Evolutionary conservation across 2,113 vertebrate genomes (phyloP).

Genomic region (Trogon melanurus): DNA sequence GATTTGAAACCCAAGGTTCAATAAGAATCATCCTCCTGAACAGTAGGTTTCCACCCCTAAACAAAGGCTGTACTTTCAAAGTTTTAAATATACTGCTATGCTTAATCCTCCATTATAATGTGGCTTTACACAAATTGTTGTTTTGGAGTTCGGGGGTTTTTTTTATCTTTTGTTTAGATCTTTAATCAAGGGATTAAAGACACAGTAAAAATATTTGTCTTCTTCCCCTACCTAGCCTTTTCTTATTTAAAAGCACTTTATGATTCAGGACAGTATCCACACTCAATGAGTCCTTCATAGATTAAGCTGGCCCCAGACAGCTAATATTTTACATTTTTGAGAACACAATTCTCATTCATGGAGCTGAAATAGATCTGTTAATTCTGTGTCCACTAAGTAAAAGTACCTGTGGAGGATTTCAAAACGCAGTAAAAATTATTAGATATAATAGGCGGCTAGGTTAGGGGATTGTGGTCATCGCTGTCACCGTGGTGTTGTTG

Average conservation of each 20-base stretch:
- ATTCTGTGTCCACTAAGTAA: not conserved
- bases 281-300: not conserved
- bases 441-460: not conserved
- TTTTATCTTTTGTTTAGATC: not conserved
- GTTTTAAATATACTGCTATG: not conserved
- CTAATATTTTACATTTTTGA: not conserved
- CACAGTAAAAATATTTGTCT: not conserved
- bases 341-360: not conserved
- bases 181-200: not conserved
- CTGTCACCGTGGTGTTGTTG: not conserved
- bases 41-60: not conserved
- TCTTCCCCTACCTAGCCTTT: not conserved
- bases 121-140: not conserved
- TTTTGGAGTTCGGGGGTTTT: not conserved
- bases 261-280: not conserved
- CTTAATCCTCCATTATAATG: not conserved
- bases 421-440: not conserved
- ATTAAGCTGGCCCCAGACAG: not conserved
- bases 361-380: not conserved
- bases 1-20: not conserved
- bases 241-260: not conserved
- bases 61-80: not conserved
- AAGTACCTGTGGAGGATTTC: not conserved
- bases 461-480: accelerated
- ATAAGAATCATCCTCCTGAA: not conserved